Base-by-base conservation (phyloP, 2,797 vertebrate species). In the Naso thynnoides region DNA sequence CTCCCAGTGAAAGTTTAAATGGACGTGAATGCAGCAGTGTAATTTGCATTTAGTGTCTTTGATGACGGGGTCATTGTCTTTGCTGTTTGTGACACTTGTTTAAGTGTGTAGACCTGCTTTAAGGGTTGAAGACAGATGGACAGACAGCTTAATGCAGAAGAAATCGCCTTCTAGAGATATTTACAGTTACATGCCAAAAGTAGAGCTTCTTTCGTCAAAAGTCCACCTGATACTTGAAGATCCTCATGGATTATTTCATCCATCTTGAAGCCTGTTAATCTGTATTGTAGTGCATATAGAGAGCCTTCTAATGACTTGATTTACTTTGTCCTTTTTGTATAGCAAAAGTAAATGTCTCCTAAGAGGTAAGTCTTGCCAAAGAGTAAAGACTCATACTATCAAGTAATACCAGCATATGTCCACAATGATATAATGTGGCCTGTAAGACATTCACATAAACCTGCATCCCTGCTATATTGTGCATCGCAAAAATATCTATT, bases 331-430 rank as follows among this genome's bases (percentile, higher is more conserved):
- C 73, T 67, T 84, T 86, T 88, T 90, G 70, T 86, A 81, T 66
- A 81, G 74, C 73, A 70, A 84, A 70, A 41, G 23, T 68, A 92
- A 91, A 93, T 94, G 92, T 96, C 94, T 95, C 93, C 94, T 88
- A 87, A 91, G 93, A 94, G 91, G 94, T 92, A 94, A 94, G 95
- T 95, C 95, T 96, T 95, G 96, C 96, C 96, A 96, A 97, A 97
- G 96, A 96, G 96, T 95, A 93, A 94, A 87, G 88, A 95, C 95
- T 95, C 94, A 88, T 93, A 78, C 45, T 76, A 79, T 74, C 52
- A 61, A 88, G 77, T 95, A 94, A 96, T 96, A 93, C 96, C 96
- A 96, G 94, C 95, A 95, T 96, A 94, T 88, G 70, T 86, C 78
- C 82, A 86, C 80, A 54, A 26, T 81, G 74, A 80, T 81, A 82